These are phyloP conservation scores for Tridacna gigas DNA, from an alignment of 2,888 invertebrate species.

Conservation along the genomic window DNA sequence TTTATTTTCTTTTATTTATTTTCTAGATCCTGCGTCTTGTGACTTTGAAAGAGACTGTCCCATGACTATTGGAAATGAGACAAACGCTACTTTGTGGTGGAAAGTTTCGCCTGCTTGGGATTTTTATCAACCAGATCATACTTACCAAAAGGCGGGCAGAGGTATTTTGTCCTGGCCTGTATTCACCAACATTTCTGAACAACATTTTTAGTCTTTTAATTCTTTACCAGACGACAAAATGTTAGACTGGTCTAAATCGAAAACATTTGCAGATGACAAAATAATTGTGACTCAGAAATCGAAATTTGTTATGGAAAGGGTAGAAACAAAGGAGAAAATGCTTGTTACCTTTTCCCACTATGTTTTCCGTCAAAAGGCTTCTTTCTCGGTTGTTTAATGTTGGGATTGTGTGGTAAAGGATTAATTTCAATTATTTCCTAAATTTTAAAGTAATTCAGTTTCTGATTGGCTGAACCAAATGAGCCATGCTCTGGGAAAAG, in stretches of 20 bases:
- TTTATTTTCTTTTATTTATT: background rate
- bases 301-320: too few relatives aligned
- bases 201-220: background rate
- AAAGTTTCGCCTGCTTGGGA: background rate
- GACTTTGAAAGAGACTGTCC: background rate
- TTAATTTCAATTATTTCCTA: background rate
- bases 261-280: background rate
- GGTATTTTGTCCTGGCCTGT: background rate
- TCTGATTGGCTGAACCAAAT: background rate
- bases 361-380: too few relatives aligned
- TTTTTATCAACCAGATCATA: background rate
- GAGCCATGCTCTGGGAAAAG: too few relatives aligned
- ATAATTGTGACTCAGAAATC: background rate
- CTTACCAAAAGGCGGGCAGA: background rate
- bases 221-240: background rate
- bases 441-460: background rate
- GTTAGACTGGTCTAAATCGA: background rate
- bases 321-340: too few relatives aligned
- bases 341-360: too few relatives aligned
- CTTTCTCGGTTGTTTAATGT: too few relatives aligned
- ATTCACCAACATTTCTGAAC: background rate
- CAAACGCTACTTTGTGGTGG: background rate
- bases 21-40: background rate
- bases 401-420: too few relatives aligned
- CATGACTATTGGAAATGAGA: background rate